Percentiles rank a stretch among this genome's conserved stretches.
Evolutionary conservation across 2,113 vertebrate genomes (phyloP).

Genomic region (Rhadina sibilatrix): DNA sequence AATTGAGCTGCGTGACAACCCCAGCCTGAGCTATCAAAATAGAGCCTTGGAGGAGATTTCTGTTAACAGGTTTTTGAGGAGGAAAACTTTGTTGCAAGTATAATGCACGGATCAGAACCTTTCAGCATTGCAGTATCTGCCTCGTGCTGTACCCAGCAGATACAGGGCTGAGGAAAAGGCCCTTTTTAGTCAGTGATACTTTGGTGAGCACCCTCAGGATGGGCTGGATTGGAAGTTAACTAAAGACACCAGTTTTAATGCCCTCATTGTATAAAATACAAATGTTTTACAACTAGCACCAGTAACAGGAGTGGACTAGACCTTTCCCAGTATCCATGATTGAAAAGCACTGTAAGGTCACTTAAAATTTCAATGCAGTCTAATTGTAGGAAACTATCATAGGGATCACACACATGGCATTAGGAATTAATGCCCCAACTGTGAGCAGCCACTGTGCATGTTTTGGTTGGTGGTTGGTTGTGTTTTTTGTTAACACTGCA

Average conservation of each 20-base stretch:
- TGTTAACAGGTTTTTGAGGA: constrained; percentile 46
- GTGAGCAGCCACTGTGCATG: not conserved
- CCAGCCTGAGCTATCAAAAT: constrained; percentile 67
- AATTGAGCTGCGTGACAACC: constrained; percentile 67
- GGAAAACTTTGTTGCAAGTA: constrained; percentile 9
- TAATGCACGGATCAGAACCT: not conserved
- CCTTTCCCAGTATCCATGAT: constrained; percentile 33
- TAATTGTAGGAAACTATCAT: constrained; percentile 57
- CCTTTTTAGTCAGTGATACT: not conserved
- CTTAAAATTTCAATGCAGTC: constrained; percentile 57
- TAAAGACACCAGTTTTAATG: constrained; percentile 29
- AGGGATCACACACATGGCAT: constrained; percentile 33
- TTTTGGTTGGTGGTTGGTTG: too few species aligned
- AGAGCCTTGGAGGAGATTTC: constrained; percentile 66
- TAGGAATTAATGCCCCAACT: constrained; percentile 55
- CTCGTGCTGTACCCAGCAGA: not conserved
- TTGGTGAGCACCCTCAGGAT: not conserved
- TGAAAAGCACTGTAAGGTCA: constrained; percentile 50
- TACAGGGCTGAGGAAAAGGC: not conserved
- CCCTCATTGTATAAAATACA: constrained; percentile 5
- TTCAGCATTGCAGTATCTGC: not conserved
- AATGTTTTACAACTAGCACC: constrained; percentile 46
- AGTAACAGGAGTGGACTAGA: not conserved
- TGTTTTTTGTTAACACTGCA: constrained; percentile 44
- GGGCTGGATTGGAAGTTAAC: constrained; percentile 25